Evolutionary conservation across 2,888 invertebrate species (phyloP), one percentile per base, ranked within the genome.

Genomic region (Altica lythri): DNA sequence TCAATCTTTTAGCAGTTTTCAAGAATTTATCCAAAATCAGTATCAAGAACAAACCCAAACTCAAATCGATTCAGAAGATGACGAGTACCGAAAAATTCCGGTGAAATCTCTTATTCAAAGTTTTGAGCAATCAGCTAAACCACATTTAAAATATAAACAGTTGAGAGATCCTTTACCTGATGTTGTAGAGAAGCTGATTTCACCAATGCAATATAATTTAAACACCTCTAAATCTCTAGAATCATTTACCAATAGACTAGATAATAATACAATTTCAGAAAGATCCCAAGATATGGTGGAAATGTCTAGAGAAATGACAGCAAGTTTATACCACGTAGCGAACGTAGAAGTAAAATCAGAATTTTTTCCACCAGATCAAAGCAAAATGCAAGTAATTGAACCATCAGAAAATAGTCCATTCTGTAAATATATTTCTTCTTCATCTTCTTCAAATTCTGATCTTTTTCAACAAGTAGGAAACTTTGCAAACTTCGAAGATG

Each of bases 101-200:
- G 78, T 80, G 1, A 77, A 72, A 58, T 70, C 70, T 40, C 68
- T 86, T 22, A 85, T 86, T 42, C 78, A 80, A 56, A 81, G 79
- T 61, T 86, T 85, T 63, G 85, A 86, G 65, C 80, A 83, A 64
- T 82, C 81, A n/a, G 78, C 79, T n/a, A 74, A 80, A 69, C 82
- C 83, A 1, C 68, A 77, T 3, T 74, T 83, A 68, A 79, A 79
- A 50, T 79, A 80, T 62, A 82, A 82, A 61, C 79, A 80, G 60
- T 75, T 79, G 34, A 71, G 75, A 37, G 75, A 76, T 22, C 71
- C 72, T 5, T 55, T 71, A 8, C 73, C 73, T 1, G 72, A 71
- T 45, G 69, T 74, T 1, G 69, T 71, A 0, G 72, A 73, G 52
- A 73, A 68, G 60, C 46, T 69, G 18, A 57, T 53, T 27, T 38